Conservation (phyloP, 1,140 invertebrate species). For the Andricus grossulariae region DNA sequence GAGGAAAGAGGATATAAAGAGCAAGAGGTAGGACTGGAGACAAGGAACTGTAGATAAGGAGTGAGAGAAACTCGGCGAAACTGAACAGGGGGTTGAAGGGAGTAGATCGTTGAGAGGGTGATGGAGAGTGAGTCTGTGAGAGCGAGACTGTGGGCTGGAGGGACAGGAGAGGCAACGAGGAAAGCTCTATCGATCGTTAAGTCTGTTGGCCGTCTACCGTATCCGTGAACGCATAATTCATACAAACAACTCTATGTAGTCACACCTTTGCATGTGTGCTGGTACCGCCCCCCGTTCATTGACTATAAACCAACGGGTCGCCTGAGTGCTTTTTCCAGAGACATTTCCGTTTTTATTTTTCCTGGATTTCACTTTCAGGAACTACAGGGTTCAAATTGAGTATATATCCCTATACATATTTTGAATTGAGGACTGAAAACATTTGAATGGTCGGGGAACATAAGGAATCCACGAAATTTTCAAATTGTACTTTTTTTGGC, state of each 20-base stretch:
- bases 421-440: no score
- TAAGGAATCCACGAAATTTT: no score
- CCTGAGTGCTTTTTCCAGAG: not conserved
- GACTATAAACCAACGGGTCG: slow-evolving; percentile 7
- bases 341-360: slow-evolving; percentile 22
- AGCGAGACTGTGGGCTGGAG: slow-evolving; percentile 36
- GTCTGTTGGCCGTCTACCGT: slow-evolving; percentile 52
- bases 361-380: not conserved
- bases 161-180: slow-evolving; percentile 47
- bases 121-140: not conserved
- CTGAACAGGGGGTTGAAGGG: slow-evolving; percentile 43
- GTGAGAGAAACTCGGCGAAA: slow-evolving; percentile 41
- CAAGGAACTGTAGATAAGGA: slow-evolving; percentile 42
- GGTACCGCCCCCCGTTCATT: not conserved
- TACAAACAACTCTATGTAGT: slow-evolving; percentile 32
- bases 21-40: slow-evolving; percentile 32
- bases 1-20: not conserved
- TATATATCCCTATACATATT: not conserved
- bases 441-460: no score
- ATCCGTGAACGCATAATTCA: slow-evolving; percentile 44
- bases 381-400: not conserved
- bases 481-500: no score
- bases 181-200: slow-evolving; percentile 57
- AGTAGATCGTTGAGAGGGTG: slow-evolving; percentile 44
- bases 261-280: not conserved